phyloP scores from a whole-genome alignment of 2,888 invertebrate genomes.

The Agriotes lineatus region DNA sequence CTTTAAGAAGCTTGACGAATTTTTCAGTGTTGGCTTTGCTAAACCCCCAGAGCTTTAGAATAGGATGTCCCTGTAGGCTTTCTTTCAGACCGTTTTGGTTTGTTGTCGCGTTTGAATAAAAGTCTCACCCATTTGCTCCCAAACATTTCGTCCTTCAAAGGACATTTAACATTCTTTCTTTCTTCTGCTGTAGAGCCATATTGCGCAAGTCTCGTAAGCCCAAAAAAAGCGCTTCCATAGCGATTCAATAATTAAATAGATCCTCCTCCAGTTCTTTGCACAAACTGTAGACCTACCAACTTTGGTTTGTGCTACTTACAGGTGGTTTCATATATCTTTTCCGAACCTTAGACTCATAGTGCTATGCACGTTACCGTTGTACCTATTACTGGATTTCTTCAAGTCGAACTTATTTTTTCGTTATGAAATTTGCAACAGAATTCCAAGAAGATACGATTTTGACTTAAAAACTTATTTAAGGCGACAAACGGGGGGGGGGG shows the following conservation, averaged over 20 bases:
- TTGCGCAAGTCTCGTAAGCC: constrained; percentile 51
- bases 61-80: constrained; percentile 49
- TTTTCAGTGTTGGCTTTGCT: constrained; percentile 43
- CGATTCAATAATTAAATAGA: constrained; percentile 44
- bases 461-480: background rate
- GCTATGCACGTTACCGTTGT: constrained; percentile 20
- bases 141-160: constrained; percentile 38
- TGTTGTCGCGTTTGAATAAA: background rate
- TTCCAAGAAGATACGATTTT: background rate
- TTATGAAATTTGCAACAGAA: background rate
- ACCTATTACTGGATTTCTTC: background rate
- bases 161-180: constrained; percentile 46
- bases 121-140: constrained; percentile 25
- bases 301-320: constrained; percentile 5
- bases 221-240: constrained; percentile 51
- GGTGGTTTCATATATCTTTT: background rate
- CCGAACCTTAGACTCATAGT: background rate
- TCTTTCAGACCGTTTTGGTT: constrained; percentile 25
- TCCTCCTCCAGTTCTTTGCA: constrained; percentile 43
- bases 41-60: constrained; percentile 43
- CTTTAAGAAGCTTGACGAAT: constrained; percentile 50
- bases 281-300: constrained; percentile 46
- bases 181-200: constrained; percentile 49
- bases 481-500: background rate
- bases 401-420: background rate